Evolutionary conservation across 2,113 vertebrate genomes (phyloP), one percentile per base, ranked within the genome.

Genomic region (Pterocles burchelli): DNA sequence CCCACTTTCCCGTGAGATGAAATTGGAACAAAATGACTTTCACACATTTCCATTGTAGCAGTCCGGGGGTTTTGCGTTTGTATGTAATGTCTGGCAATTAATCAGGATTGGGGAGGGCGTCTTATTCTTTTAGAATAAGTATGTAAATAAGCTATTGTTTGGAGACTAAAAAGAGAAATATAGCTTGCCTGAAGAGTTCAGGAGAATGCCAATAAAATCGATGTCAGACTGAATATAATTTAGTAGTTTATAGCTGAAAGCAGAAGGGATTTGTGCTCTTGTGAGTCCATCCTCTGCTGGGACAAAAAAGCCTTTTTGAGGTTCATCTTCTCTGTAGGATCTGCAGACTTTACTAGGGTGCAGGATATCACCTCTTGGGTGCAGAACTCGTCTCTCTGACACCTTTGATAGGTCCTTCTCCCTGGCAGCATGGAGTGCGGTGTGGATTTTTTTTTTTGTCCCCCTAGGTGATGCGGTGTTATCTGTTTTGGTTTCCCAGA

Each of bases 1-100:
- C 83, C 83, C 59, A 18, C 8, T 5, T 92, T 97, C 95, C 94
- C 94, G 57, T 49, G 94, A 89, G 94, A 90, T 80, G 62, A 34
- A 90, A 49, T 46, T 97, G 93, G 93, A 96, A 87, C 80, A 84
- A 51, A 92, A 93, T 33, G 58, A 92, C 86, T 97, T 95, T 95
- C 94, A 94, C 94, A 75, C 94, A 33, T 96, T 95, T 74, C 89
- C 73, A 93, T 92, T 83, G 61, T 71, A 48, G 93, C 88, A 51
- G 63, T 46, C 45, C 3, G 6, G 68, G 79, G 83, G 48, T 38
- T 82, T 93, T 79, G 82, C 1, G 0, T 67, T 89, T 52, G 1
- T 87, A 68, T 11, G 61, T 95, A 80, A 93, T 29, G 80, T 85
- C 93, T 97, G 94, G 95, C 89, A 89, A 48, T 84, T 84, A 81